These are phyloP conservation scores for Loris lydekkerianus DNA, from an alignment of 2,797 vertebrate species.

Conservation along the genomic window DNA sequence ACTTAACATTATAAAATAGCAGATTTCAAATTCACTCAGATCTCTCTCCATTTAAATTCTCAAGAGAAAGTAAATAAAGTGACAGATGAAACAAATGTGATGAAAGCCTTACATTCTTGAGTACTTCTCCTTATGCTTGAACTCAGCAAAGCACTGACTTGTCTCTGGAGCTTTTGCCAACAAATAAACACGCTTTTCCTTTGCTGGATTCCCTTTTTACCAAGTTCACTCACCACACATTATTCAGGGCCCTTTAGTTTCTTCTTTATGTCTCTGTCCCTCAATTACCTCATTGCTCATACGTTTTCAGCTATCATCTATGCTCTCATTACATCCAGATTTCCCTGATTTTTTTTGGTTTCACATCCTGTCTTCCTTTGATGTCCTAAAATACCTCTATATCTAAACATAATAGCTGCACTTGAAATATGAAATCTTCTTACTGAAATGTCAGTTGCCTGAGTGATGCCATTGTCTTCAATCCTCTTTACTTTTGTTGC, in stretches of 20 bases:
- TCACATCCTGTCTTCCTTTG: background rate
- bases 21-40: conserved; percentile 77
- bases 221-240: background rate
- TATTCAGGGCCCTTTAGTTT: background rate
- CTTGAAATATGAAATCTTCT: background rate
- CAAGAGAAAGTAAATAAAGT: conserved; percentile 73
- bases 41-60: conserved; percentile 76
- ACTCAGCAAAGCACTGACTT: conserved; percentile 65
- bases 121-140: conserved; percentile 72
- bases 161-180: conserved; percentile 60
- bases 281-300: background rate
- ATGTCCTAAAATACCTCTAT: background rate
- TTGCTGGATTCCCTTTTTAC: background rate
- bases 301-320: background rate
- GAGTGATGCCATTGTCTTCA: background rate
- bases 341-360: background rate
- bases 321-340: background rate
- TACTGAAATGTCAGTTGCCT: background rate
- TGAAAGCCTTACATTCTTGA: conserved; percentile 72
- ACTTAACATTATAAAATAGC: conserved; percentile 69
- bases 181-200: conserved; percentile 52
- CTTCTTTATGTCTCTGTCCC: background rate
- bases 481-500: background rate
- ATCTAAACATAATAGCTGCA: background rate
- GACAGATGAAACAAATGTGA: conserved; percentile 76